Conservation (phyloP, 2,888 invertebrate genomes). For the Stomorhina lunata region DNA sequence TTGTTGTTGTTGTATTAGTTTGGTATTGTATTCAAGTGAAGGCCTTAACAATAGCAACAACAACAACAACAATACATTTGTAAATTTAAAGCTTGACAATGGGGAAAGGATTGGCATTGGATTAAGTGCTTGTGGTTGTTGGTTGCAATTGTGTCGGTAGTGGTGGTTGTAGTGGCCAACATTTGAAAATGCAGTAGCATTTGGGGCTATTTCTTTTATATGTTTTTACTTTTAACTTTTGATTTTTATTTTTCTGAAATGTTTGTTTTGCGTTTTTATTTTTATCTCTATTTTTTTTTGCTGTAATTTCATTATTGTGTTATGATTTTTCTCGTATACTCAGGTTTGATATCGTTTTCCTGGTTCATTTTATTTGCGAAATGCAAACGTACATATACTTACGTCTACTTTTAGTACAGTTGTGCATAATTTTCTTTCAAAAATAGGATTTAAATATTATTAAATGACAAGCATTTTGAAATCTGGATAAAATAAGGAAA, state of each 20-base stretch:
- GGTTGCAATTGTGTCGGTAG: neutral
- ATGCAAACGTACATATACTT: neutral
- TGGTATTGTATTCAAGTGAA: conserved; percentile 34
- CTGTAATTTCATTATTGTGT: conserved; percentile 13
- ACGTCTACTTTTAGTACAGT: conserved; percentile 21
- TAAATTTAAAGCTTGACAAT: conserved; percentile 40
- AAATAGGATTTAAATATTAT: no score
- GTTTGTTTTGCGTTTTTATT: neutral
- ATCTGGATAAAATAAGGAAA: no score
- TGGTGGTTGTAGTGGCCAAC: conserved; percentile 7
- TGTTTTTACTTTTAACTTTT: conserved; percentile 11
- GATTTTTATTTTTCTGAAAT: conserved; percentile 3
- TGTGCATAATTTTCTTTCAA: neutral
- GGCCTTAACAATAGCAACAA: conserved; percentile 15
- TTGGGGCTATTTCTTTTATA: neutral
- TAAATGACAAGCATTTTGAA: no score
- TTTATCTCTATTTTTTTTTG: neutral
- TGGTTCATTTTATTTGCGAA: neutral
- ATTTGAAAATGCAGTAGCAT: conserved; percentile 31
- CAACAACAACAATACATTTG: neutral
- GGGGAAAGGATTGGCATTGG: conserved; percentile 58
- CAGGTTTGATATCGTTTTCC: neutral
- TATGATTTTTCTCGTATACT: neutral
- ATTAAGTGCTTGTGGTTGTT: conserved; percentile 19
- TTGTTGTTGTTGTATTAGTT: no score